Evolutionary conservation across 1,140 invertebrate genomes (phyloP).

Genomic region (Polypedilum pembai): DNA sequence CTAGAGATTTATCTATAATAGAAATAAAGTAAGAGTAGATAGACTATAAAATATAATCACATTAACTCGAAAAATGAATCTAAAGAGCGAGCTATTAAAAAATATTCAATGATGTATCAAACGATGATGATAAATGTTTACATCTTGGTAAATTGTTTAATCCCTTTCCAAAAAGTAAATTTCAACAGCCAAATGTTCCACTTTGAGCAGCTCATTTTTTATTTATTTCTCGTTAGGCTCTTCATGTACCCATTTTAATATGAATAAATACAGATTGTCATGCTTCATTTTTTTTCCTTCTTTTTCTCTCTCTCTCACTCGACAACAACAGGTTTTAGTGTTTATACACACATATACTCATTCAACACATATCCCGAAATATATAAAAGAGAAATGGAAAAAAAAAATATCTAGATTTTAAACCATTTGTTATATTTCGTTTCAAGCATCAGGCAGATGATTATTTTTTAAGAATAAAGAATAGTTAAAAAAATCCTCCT

Average conservation of each 20-base stretch:
- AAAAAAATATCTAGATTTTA: conserved; percentile 24
- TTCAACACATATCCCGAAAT: not conserved
- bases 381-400: not conserved
- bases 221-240: conserved; percentile 15
- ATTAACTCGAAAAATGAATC: conserved; percentile 15
- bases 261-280: conserved; percentile 33
- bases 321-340: conserved; percentile 14
- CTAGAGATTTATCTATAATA: not conserved
- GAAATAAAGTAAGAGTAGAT: not conserved
- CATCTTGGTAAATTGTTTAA: conserved; percentile 18
- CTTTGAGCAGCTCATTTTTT: not conserved
- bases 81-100: not conserved
- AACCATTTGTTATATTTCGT: conserved; percentile 22
- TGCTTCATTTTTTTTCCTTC: conserved; percentile 30
- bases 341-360: not conserved
- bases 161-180: conserved; percentile 15
- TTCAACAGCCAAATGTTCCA: conserved; percentile 16
- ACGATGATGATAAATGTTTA: conserved; percentile 28
- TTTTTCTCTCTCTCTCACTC: not conserved
- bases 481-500: not conserved
- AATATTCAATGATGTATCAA: conserved; percentile 24
- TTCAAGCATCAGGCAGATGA: conserved; percentile 14
- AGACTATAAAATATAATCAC: conserved; percentile 7
- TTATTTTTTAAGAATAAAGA: not conserved
- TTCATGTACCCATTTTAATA: conserved; percentile 21